These are phyloP conservation scores for Dicentrarchus labrax DNA, from an alignment of 2,113 vertebrate species.

Conservation along the genomic window DNA sequence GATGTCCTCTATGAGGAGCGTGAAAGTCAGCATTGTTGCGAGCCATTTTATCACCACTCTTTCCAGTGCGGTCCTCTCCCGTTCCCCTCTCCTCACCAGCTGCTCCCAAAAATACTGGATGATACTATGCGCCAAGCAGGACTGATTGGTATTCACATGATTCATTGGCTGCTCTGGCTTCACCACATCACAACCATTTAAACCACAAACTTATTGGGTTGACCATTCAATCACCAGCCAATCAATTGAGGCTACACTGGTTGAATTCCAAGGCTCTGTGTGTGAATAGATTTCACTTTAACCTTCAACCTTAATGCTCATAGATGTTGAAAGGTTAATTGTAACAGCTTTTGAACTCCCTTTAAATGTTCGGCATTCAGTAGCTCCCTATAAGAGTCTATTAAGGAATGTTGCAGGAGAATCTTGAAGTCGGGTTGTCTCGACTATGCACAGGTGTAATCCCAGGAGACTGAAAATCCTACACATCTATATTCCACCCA, in stretches of 20 bases:
- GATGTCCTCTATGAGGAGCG: conserved; percentile 11
- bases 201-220: conserved; percentile 6
- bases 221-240: conserved; percentile 8
- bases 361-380: not conserved
- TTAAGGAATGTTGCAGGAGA: not conserved
- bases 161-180: not conserved
- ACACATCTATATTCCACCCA: not conserved
- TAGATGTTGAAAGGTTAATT: conserved; percentile 16
- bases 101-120: conserved; percentile 22
- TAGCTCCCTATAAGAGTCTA: not conserved
- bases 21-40: not conserved
- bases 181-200: conserved; percentile 26
- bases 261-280: conserved; percentile 21
- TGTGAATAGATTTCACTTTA: conserved; percentile 36
- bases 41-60: not conserved
- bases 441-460: not conserved
- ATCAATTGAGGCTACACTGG: not conserved
- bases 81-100: conserved; percentile 29
- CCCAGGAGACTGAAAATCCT: not conserved
- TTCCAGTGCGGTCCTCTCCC: not conserved
- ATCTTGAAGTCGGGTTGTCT: conserved; percentile 15
- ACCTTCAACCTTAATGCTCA: conserved; percentile 6
- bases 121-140: not conserved
- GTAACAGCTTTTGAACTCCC: conserved; percentile 4
- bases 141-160: conserved; percentile 52